phyloP scores from a whole-genome alignment of 2,888 invertebrate species.

The Drosophila algonquin region DNA sequence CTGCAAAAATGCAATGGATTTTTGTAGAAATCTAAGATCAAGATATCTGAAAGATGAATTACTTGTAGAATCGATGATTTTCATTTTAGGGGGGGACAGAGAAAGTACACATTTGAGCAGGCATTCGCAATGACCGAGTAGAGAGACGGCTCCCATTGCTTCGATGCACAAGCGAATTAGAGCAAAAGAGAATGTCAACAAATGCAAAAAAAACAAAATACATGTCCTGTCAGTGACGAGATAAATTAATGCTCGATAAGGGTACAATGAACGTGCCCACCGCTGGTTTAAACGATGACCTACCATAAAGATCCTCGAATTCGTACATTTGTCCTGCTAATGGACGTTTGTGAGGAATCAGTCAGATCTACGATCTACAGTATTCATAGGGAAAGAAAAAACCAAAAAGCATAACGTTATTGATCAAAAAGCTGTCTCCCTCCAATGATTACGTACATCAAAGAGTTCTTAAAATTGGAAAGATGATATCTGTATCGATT shows the following conservation, averaged over 20 bases:
- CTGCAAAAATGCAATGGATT: slow-evolving; percentile 52
- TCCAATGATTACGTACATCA: background rate
- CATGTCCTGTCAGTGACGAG: too few relatives aligned
- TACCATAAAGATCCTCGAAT: too few relatives aligned
- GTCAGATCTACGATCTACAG: too few relatives aligned
- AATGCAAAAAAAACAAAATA: too few relatives aligned
- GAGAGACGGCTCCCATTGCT: background rate
- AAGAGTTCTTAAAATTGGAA: background rate
- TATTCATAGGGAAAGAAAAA: too few relatives aligned
- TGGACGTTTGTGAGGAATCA: too few relatives aligned
- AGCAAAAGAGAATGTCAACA: too few relatives aligned
- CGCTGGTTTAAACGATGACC: too few relatives aligned
- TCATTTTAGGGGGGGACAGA: background rate
- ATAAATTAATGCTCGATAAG: too few relatives aligned
- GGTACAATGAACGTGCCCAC: too few relatives aligned
- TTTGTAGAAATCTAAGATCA: background rate
- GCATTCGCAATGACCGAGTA: background rate
- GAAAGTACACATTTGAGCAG: background rate
- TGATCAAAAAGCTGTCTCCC: background rate
- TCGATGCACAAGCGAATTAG: background rate
- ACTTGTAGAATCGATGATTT: background rate
- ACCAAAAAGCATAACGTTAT: background rate
- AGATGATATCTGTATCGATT: slow-evolving; percentile 36
- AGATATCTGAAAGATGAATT: background rate
- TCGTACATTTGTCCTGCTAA: too few relatives aligned